Conservation (phyloP, 2,113 vertebrate species). For the Pseudopodoces humilis region DNA sequence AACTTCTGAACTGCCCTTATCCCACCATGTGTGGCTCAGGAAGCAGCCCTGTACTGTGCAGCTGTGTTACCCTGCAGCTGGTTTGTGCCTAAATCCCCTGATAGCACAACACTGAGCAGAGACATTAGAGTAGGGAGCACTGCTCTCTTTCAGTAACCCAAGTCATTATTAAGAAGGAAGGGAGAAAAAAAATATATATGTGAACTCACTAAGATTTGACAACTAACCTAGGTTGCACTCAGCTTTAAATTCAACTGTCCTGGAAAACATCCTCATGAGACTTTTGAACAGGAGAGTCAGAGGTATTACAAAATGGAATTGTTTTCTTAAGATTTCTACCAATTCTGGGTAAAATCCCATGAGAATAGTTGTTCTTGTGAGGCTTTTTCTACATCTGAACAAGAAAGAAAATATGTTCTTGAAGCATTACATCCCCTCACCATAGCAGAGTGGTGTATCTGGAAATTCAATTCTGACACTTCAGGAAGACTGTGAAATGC, state of each 20-base stretch:
- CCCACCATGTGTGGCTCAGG: rapidly evolving
- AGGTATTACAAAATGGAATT: background rate
- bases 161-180: background rate
- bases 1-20: background rate
- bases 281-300: background rate
- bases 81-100: background rate
- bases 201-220: background rate
- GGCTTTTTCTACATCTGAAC: background rate
- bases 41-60: background rate
- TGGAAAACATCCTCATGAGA: background rate
- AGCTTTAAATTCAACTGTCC: background rate
- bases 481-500: background rate
- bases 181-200: background rate
- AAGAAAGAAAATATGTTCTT: background rate
- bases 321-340: constrained; percentile 5
- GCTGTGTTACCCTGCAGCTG: background rate
- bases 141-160: background rate
- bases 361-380: background rate
- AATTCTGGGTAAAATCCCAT: background rate
- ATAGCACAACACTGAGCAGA: background rate
- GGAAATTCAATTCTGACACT: constrained; percentile 7
- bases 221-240: background rate
- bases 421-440: background rate
- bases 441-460: background rate
- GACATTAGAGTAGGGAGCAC: background rate